Percentiles rank a stretch among this genome's conserved stretches.
phyloP scores from a whole-genome alignment of 2,888 invertebrate species.

The Sarcophaga carnaria region DNA sequence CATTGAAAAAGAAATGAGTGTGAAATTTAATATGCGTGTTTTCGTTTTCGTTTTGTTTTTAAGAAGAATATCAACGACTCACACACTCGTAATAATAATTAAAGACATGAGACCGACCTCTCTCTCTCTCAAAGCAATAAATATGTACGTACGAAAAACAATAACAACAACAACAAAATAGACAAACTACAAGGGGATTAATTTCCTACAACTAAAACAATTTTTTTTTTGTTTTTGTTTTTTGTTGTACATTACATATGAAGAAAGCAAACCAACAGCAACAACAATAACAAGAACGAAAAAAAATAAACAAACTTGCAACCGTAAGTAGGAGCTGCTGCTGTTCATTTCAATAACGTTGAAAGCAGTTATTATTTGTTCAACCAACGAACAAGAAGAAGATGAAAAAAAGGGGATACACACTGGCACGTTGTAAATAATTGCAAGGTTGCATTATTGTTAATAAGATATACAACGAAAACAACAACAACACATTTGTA shows the following conservation, averaged over 20 bases:
- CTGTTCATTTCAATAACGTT: slow-evolving; percentile 1
- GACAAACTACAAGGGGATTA: slow-evolving; percentile 54
- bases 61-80: slow-evolving; percentile 38
- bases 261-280: too few species aligned
- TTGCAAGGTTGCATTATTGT: slow-evolving; percentile 38
- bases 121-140: neutral
- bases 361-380: neutral
- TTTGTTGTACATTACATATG: too few species aligned
- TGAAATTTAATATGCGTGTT: slow-evolving; percentile 68
- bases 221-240: neutral
- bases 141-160: neutral
- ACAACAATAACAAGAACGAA: neutral
- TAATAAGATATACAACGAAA: slow-evolving; percentile 34
- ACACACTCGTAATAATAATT: slow-evolving; percentile 45
- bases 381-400: neutral
- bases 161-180: slow-evolving; percentile 29
- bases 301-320: neutral
- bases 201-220: slow-evolving; percentile 35
- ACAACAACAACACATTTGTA: neutral
- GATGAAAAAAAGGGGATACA: slow-evolving; percentile 31
- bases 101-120: slow-evolving; percentile 33
- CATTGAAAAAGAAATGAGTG: slow-evolving; percentile 48
- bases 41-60: slow-evolving; percentile 7
- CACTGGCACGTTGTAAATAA: slow-evolving; percentile 6
- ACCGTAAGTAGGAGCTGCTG: slow-evolving; percentile 23